phyloP scores from a whole-genome alignment of 2,113 vertebrate species.

The Tympanuchus pallidicinctus region DNA sequence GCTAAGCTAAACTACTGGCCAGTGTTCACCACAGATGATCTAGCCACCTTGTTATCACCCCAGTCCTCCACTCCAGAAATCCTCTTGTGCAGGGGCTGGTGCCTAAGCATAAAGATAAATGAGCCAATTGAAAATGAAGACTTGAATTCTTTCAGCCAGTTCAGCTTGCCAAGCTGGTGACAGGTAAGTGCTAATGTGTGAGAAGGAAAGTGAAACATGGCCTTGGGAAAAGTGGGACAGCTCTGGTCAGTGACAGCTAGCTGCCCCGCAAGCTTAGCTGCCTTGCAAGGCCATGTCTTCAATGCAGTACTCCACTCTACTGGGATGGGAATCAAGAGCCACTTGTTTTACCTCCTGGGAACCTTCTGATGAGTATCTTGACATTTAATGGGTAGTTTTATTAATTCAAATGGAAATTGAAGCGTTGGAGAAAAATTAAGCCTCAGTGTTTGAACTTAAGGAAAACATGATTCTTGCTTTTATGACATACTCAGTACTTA shows the following conservation, averaged over 20 bases:
- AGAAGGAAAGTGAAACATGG: background rate
- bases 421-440: background rate
- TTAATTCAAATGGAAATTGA: background rate
- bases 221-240: conserved; percentile 2
- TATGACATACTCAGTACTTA: background rate
- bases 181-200: background rate
- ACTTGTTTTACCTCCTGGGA: background rate
- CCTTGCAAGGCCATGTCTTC: background rate
- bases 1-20: background rate
- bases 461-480: conserved; percentile 1
- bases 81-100: background rate
- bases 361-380: background rate
- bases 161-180: background rate
- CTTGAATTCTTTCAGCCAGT: background rate
- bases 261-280: background rate
- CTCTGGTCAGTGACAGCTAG: background rate
- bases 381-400: background rate
- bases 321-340: background rate
- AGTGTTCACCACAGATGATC: background rate
- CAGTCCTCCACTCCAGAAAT: too few relatives aligned
- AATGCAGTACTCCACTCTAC: background rate
- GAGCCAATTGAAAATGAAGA: background rate
- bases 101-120: background rate
- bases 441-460: background rate
- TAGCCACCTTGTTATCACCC: background rate